A percentile compares a stretch with the other conserved stretches of the same genome.
Conservation (phyloP, 2,797 vertebrate species). For the Channallabes apus region DNA sequence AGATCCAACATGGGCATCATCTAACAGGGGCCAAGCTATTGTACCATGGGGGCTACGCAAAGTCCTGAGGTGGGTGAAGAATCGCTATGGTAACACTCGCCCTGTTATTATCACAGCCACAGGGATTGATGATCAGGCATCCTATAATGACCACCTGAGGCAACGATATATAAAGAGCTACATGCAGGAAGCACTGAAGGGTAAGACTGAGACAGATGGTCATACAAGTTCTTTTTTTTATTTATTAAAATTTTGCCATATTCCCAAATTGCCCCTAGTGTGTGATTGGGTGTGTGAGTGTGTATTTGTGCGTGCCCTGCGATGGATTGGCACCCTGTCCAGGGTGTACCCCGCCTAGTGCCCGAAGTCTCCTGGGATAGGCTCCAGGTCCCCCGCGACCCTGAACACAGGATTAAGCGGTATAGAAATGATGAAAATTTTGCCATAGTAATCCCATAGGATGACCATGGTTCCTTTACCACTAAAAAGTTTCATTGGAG, state of each 20-base stretch:
- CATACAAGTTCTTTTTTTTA: not conserved
- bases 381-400: too few relatives aligned
- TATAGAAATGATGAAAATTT: too few relatives aligned
- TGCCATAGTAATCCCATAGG: not conserved
- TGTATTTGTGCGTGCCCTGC: too few relatives aligned
- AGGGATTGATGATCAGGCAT: slow-evolving; percentile 85
- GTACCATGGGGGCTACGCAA: slow-evolving; percentile 85
- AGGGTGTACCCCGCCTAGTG: too few relatives aligned
- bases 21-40: slow-evolving; percentile 77
- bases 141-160: slow-evolving; percentile 79
- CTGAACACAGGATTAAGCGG: too few relatives aligned
- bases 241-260: not conserved
- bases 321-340: too few relatives aligned
- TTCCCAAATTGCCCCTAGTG: too few relatives aligned
- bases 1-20: slow-evolving; percentile 83
- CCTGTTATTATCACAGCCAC: slow-evolving; percentile 87
- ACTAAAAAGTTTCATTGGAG: not conserved
- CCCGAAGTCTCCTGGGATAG: too few relatives aligned
- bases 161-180: slow-evolving; percentile 84
- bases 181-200: slow-evolving; percentile 88
- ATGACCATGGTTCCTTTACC: too few relatives aligned
- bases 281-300: too few relatives aligned
- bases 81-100: slow-evolving; percentile 74
- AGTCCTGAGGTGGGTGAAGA: slow-evolving; percentile 84
- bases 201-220: slow-evolving; percentile 67